Percentiles rank a stretch among this genome's conserved stretches.
phyloP scores from a whole-genome alignment of 2,888 invertebrate species.

The Syrista parreyssii region DNA sequence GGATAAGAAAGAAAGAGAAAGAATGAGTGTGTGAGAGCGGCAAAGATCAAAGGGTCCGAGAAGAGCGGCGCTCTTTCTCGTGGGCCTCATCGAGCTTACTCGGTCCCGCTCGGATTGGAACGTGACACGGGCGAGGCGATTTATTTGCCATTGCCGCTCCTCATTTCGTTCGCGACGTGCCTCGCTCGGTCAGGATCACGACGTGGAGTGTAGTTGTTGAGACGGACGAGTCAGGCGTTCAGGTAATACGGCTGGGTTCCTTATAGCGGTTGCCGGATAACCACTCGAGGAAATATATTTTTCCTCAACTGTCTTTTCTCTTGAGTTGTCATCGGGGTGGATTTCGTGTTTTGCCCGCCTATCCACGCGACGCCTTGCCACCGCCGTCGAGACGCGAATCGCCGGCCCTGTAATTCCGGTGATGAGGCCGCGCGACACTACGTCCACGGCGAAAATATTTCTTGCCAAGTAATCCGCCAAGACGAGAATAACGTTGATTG shows the following conservation, averaged over 20 bases:
- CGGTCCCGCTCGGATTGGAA: conserved; percentile 56
- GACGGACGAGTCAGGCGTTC: too few species aligned
- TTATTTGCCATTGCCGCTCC: conserved; percentile 65
- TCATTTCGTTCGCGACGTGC: conserved; percentile 64
- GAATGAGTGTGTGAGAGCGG: conserved; percentile 43
- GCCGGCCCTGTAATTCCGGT: conserved; percentile 62
- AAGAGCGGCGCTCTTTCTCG: conserved; percentile 54
- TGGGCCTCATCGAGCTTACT: conserved; percentile 58
- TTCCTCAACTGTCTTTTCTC: too few species aligned
- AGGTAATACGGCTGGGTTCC: too few species aligned
- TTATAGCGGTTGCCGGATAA: too few species aligned
- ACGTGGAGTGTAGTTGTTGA: too few species aligned
- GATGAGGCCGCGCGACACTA: conserved; percentile 62
- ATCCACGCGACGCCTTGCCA: conserved; percentile 64
- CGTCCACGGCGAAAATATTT: conserved; percentile 47
- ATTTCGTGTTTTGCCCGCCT: conserved; percentile 54
- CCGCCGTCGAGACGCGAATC: conserved; percentile 32
- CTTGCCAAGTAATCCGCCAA: conserved; percentile 43
- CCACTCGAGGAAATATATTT: too few species aligned
- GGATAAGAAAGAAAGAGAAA: conserved; percentile 21
- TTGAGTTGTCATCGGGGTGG: too few species aligned
- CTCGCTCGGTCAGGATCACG: conserved; percentile 15
- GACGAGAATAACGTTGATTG: conserved; percentile 35
- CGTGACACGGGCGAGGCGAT: conserved; percentile 65
- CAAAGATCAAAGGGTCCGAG: conserved; percentile 57